These are phyloP conservation scores for Pseudochirops corinnae DNA, from an alignment of 2,797 vertebrate genomes.

Conservation along the genomic window DNA sequence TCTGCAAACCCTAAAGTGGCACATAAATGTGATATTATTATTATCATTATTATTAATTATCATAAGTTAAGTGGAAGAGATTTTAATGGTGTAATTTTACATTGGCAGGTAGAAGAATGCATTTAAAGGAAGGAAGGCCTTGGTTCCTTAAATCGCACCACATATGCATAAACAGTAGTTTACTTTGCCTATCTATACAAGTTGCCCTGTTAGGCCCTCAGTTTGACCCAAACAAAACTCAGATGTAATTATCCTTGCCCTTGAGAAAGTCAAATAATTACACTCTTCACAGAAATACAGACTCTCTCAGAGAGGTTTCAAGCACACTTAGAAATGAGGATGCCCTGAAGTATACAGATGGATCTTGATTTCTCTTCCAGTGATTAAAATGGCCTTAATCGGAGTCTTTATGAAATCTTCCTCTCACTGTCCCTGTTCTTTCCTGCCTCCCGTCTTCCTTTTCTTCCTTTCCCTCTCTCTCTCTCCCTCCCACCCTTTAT, in stretches of 20 bases:
- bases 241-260: accelerated
- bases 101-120: not conserved
- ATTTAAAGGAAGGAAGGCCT: not conserved
- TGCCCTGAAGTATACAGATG: not conserved
- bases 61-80: not conserved
- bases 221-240: not conserved
- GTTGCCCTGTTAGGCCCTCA: not conserved
- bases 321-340: not conserved
- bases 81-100: too few species aligned
- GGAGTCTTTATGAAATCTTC: not conserved
- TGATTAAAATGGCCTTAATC: not conserved
- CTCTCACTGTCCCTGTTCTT: not conserved
- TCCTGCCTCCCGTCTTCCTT: not conserved
- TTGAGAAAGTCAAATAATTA: not conserved
- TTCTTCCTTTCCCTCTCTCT: not conserved
- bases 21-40: not conserved
- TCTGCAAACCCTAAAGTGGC: not conserved
- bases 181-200: not conserved
- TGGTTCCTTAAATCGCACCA: not conserved
- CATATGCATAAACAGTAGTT: not conserved
- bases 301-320: not conserved
- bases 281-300: not conserved
- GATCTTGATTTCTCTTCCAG: not conserved
- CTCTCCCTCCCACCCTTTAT: not conserved
- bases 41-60: not conserved